Evolutionary conservation across 2,113 vertebrate species (phyloP), one percentile per base, ranked within the genome.

Genomic region (Amphiprion ocellaris): DNA sequence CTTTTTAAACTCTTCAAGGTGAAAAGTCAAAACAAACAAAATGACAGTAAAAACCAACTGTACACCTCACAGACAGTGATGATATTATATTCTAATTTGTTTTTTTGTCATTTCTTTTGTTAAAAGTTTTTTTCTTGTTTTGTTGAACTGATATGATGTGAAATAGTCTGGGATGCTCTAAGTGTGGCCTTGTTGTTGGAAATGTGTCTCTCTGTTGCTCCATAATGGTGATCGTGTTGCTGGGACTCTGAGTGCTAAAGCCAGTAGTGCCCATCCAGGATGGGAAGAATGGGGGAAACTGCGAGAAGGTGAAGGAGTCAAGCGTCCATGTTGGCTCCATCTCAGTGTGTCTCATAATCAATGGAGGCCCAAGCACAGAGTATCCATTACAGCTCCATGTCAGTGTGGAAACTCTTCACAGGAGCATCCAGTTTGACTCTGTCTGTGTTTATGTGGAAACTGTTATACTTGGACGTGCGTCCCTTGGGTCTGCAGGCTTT

Each of bases 401-500:
- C 64, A 62, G 87, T 16, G 81, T 76, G 74, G 56, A 84, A 82
- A 79, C 75, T 85, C 81, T 77, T 83, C 67, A 76, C 83, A 78
- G 83, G 83, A 82, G 85, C 83, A 33, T 91, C 90, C 88, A 82
- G 73, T 86, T 86, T 74, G 72, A 83, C 82, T 82, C 69, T 68
- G 82, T 86, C 77, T 65, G 67, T 86, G 80, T 90, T 83, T 77
- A 23, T 80, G 79, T 78, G 83, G 71, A 80, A 80, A 80, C 70
- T 88, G 91, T 95, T 95, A 95, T 94, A 96, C 95, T 88, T 95
- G 95, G 67, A 96, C 86, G 21, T 96, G 95, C 8, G 94, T 93
- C 83, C 94, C 95, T 85, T 95, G 94, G 85, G 91, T 90, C 74
- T 95, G 94, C 78, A 95, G 92, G 89, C 85, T 91, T 83, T 96